Evolutionary conservation across 2,113 vertebrate species (phyloP).

Genomic region (Daboia siamensis): DNA sequence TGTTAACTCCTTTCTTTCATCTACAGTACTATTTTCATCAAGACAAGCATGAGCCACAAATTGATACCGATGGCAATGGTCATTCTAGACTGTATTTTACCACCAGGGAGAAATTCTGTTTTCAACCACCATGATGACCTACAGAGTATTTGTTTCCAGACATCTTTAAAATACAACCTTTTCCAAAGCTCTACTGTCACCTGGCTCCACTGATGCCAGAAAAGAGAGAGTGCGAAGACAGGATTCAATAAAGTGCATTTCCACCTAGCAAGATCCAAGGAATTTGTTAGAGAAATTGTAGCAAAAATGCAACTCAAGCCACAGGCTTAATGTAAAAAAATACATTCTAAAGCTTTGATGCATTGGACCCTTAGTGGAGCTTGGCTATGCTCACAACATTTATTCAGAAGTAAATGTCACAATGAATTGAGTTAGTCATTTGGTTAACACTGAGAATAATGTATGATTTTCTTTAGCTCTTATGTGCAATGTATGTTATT

Average conservation of each 20-base stretch:
- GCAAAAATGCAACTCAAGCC: neutral
- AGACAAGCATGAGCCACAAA: constrained; percentile 95
- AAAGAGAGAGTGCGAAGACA: neutral
- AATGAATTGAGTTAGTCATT: neutral
- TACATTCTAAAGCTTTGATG: neutral
- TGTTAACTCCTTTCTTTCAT: constrained; percentile 97
- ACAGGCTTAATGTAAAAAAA: neutral
- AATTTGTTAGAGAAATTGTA: neutral
- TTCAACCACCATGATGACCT: constrained; percentile 96
- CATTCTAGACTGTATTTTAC: constrained; percentile 92
- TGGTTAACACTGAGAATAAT: neutral
- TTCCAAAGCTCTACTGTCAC: constrained; percentile 5
- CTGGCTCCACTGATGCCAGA: neutral
- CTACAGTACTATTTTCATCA: constrained; percentile 79
- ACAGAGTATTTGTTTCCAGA: constrained; percentile 96
- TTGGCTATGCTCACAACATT: neutral
- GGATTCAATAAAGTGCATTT: neutral
- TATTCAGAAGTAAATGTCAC: neutral
- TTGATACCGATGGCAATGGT: constrained; percentile 94
- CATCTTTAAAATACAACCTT: constrained; percentile 64
- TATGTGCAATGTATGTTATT: neutral
- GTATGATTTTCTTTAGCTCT: neutral
- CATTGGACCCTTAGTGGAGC: neutral
- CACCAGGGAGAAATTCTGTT: constrained; percentile 93
- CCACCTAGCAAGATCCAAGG: neutral